These are phyloP conservation scores for Lasioglossum vierecki DNA, from an alignment of 2,888 invertebrate species.

Conservation along the genomic window DNA sequence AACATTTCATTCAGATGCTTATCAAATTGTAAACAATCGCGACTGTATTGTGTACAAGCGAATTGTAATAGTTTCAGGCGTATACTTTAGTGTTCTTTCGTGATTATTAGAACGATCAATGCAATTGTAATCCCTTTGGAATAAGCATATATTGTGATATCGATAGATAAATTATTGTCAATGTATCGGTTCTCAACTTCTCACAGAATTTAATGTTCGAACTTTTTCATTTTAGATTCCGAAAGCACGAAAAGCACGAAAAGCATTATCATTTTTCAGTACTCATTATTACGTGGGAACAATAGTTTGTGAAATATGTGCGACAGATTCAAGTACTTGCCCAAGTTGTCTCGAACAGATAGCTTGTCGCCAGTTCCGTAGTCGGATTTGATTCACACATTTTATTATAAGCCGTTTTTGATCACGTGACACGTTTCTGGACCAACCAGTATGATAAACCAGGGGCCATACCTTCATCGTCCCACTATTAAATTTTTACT, in stretches of 20 bases:
- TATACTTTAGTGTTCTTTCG: background rate
- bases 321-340: conserved; percentile 61
- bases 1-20: background rate
- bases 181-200: background rate
- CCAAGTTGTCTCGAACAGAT: conserved; percentile 6
- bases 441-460: conserved; percentile 46
- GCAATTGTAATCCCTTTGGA: background rate
- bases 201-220: background rate
- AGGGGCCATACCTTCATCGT: conserved; percentile 41
- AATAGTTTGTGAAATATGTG: conserved; percentile 63
- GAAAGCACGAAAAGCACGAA: conserved; percentile 9
- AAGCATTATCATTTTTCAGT: conserved; percentile 35
- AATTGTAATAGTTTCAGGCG: background rate
- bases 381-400: conserved; percentile 7
- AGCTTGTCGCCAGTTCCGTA: conserved; percentile 13
- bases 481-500: conserved; percentile 11
- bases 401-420: conserved; percentile 8
- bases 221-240: background rate
- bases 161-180: background rate
- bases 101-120: background rate
- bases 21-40: background rate
- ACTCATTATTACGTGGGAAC: conserved; percentile 52
- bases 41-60: background rate
- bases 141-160: background rate
- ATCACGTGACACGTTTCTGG: conserved; percentile 29